phyloP scores from a whole-genome alignment of 2,113 vertebrate genomes.

The Setophaga kirtlandii region DNA sequence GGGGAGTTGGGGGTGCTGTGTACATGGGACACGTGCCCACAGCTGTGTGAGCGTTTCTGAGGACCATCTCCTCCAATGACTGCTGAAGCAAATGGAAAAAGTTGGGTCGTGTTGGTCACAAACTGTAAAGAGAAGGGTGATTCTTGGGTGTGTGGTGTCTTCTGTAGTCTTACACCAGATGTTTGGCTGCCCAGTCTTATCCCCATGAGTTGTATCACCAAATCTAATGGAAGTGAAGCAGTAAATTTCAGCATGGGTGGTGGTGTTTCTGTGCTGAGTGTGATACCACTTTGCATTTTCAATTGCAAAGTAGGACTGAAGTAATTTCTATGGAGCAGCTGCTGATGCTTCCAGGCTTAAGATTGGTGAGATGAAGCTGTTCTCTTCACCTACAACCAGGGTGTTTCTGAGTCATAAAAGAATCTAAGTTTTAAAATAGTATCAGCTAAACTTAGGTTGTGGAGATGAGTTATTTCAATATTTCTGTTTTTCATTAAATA shows the following conservation, averaged over 20 bases:
- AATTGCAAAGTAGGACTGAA: neutral
- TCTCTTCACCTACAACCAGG: neutral
- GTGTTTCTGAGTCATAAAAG: no score
- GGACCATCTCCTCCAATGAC: no score
- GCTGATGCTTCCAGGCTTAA: neutral
- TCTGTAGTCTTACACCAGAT: neutral
- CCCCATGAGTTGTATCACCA: neutral
- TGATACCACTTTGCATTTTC: neutral
- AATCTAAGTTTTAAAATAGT: no score
- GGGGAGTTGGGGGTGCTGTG: neutral
- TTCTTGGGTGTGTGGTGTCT: neutral
- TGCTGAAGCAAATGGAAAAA: neutral
- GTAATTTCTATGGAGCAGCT: neutral
- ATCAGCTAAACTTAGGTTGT: no score
- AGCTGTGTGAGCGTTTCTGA: neutral
- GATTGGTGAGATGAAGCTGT: neutral
- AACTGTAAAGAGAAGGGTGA: neutral
- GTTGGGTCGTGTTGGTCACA: neutral
- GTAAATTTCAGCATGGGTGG: neutral
- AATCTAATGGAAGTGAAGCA: neutral
- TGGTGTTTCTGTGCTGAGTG: neutral
- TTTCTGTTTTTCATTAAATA: no score
- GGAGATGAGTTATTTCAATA: no score
- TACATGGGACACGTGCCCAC: fast-evolving
- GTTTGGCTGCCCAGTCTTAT: neutral